Base-by-base conservation (phyloP, 2,797 vertebrate genomes). In the Poliocrania exsul region DNA sequence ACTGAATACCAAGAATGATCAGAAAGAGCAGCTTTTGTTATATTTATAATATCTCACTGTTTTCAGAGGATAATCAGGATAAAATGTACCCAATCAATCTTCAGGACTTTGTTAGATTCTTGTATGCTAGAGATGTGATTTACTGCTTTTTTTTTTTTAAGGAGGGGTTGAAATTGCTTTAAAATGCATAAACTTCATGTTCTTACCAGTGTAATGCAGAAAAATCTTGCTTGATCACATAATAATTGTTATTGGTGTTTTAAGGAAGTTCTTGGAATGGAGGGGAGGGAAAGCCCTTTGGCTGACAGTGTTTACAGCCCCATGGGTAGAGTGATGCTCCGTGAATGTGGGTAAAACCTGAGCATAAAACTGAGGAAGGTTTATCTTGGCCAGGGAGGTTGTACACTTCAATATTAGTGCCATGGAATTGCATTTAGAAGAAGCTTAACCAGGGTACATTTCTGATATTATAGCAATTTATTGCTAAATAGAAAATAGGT, bases 1-100 rank as follows among this genome's bases (percentile, higher is more conserved):
- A 98, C 95, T 97, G 98, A 98, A 98, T 97, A 96, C 97, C 96
- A 98, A 98, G 98, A 98, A 98, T 98, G 97, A 97, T 93, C 91
- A 95, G 96, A 94, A 96, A 98, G 97, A 97, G 92, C 95, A 97
- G 96, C 98, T 98, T 98, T 98, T 98, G 98, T 98, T 97, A 57
- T 49, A 81, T 96, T 96, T 96, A 98, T 98, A 98, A 98, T 96
- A 88, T 79, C 69, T 91, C 78, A 90, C 96, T 97, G 97, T 98
- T 96, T 97, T 92, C 96, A 90, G 93, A 93, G 94, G 92, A 87
- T 97, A 51, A 94, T 90, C 92, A 96, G 96, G 31, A 89, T 97
- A 90, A 96, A 96, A 96, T 95, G 73, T 95, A 96, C 94, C 96
- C 73, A 82, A 17, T 95, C 94, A 81, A 86, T 96, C 96, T 97